Evolutionary conservation across 2,888 invertebrate genomes (phyloP), one percentile per base, ranked within the genome.

Genomic region (Litoditis marina): DNA sequence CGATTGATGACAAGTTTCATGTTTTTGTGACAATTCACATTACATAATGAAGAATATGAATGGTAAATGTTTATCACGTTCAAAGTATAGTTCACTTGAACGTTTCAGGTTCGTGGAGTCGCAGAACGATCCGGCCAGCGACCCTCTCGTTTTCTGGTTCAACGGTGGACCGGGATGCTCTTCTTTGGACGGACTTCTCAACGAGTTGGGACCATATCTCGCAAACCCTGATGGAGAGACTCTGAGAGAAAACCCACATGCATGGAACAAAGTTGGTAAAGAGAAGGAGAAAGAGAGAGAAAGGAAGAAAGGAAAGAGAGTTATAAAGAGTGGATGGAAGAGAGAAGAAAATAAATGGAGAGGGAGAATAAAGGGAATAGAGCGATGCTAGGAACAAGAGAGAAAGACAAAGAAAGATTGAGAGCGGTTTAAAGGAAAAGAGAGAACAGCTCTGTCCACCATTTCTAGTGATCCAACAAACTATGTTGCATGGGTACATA

Each of bases 121-220:
- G 16, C 81, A 82, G 66, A 71, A 69, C 59, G 63, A 70, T 31
- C 78, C 81, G 8, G 32, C 63, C 16, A 70, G 42, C 22, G 81
- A 80, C 52, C 82, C 82, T 27, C 63, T 82, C 58, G 73, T 82
- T 66, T 77, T 80, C 71, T 80, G 80, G 79, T 78, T 76, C 68
- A 80, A 80, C 69, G 79, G 73, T 46, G 85, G 85, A 19, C 85
- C 85, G 34, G 85, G 85, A 16, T 85, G 85, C 73, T 84, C 84
- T 52, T 85, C 85, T 13, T 75, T 85, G 30, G 77, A 82, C 65
- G 85, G 85, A 16, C 78, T 85, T 3, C 80, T 86, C 28, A 83
- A 84, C 54, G 86, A 86, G 68, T 82, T 85, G 80, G 86, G 86
- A 3, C 86, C 85, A n/a, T 86, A 84, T 58, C 75, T 74, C 6